Base-by-base conservation (phyloP, 2,888 invertebrate species). In the Noctua fimbriata region DNA sequence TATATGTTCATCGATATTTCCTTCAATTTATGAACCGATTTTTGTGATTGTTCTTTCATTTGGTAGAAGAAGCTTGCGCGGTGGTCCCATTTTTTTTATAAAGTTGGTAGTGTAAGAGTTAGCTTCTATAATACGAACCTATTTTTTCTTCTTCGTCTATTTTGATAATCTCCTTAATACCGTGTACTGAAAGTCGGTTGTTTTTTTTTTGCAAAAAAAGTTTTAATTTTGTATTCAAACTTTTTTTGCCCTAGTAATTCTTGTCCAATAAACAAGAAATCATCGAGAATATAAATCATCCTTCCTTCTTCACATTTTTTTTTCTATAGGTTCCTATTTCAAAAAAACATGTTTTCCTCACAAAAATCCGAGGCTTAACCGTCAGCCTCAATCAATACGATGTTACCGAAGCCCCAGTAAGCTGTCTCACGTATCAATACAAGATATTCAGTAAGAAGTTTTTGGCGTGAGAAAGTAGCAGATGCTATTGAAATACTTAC, bases 321-420 rank as follows among this genome's bases (percentile, higher is more conserved):
- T 44, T 52, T 63, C 12, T 3, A 16, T 10, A 6, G 44, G 0
- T 5, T 1, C n/a, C 1, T 10, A 1, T 36, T 18, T 10, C 24
- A 52, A 63, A 32, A 70, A 69, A 71, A 58, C 28, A 58, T 74
- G 58, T 81, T 85, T 81, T 85, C 47, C 55, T 16, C 6, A 16
- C 4, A 74, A 10, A 49, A 52, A 18, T 60, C 58, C 1, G n/a
- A 73, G 44, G 70, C 74, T 60, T 72, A 67, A 14, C 55, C 12
- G 52, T 60, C 60, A 41, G 44, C 14, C 41, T 36, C 55, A 74
- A 75, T 84, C 84, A 83, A 83, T 75, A 86, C 14, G 16, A 21
- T 71, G 36, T 75, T 63, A 55, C 63, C 49, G 41, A 75, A 55
- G 18, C 65, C 58, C 41, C 49, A 44, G 24, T 73, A 66, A 78